Base-by-base conservation (phyloP, 2,888 invertebrate species). In the Drosophila conformis region DNA sequence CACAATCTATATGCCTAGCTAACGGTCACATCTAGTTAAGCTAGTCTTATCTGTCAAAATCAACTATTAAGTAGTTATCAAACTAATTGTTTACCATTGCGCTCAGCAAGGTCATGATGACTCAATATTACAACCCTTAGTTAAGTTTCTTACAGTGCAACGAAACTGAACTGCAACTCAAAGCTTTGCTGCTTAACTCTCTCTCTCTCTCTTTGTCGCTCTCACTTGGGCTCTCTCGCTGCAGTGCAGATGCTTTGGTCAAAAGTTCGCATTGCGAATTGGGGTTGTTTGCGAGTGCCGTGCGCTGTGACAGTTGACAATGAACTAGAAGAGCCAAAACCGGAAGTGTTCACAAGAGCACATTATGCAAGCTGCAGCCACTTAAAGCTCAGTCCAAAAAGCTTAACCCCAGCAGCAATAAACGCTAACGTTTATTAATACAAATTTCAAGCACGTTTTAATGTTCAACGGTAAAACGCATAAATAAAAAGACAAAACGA, bases 281-380 rank as follows among this genome's bases (percentile, higher is more conserved):
- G 57, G 75, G 68, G 69, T 64, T 60, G 69, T n/a, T 53, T 61
- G 68, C 65, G 61, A 49, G 60, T 59, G 57, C 58, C 57, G 38
- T 69, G 60, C 68, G 62, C 74, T 69, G 62, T 69, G 75, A 73
- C 82, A 73, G 76, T 87, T 87, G 87, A 88, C 89, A 87, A 82
- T 87, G 89, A 87, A 87, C 87, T 87, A 73, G 52, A 82, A 76
- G 73, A 61, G 67, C 52, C 33, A 36, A 71, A 80, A 80, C 80
- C 86, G 87, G 87, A 87, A 88, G 87, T 84, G 63, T 61, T 61
- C 56, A 53, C 38, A 62, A 54, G 68, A 73, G 49, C 49, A 54
- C 54, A 74, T 83, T 85, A 85, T 80, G 86, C 88, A 83, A 82
- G 66, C 63, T 64, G 69, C 63, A 69, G 49, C 13, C 74, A 63